A percentile compares a stretch with the other conserved stretches of the same genome.
These are phyloP conservation scores for Poecilobothrus nobilitatus DNA, from an alignment of 2,888 invertebrate genomes.

Conservation along the genomic window DNA sequence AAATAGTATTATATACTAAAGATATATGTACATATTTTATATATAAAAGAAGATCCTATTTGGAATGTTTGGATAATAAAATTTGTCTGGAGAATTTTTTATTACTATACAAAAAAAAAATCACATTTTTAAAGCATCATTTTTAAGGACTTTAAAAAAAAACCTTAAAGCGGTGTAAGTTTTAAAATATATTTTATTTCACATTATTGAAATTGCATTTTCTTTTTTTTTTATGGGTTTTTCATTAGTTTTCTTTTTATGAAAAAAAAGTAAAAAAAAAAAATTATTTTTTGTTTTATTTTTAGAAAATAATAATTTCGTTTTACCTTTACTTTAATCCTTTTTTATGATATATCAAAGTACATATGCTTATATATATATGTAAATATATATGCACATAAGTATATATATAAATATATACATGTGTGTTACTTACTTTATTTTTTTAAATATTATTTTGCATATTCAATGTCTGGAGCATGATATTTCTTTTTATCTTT, in stretches of 20 bases:
- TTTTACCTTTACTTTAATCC: background rate
- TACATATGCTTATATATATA: background rate
- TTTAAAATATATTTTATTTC: background rate
- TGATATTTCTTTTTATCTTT: background rate
- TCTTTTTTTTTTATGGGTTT: too few relatives aligned
- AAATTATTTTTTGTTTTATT: background rate
- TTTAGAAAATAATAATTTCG: background rate
- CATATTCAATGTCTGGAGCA: background rate
- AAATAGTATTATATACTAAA: too few relatives aligned
- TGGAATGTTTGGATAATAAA: too few relatives aligned
- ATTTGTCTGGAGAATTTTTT: too few relatives aligned
- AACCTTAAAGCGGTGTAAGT: too few relatives aligned
- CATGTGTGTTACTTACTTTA: background rate
- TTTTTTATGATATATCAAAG: background rate
- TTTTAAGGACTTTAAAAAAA: too few relatives aligned
- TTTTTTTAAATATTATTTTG: background rate
- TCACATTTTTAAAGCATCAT: too few relatives aligned
- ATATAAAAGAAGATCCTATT: too few relatives aligned
- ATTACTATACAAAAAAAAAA: too few relatives aligned
- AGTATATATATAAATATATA: background rate
- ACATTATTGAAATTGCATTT: background rate
- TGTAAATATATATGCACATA: background rate
- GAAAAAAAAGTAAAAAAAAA: too few relatives aligned
- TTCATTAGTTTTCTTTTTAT: too few relatives aligned
- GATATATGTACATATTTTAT: too few relatives aligned